Evolutionary conservation across 2,797 vertebrate genomes (phyloP).

Genomic region (Pangasius sanitwongsei): DNA sequence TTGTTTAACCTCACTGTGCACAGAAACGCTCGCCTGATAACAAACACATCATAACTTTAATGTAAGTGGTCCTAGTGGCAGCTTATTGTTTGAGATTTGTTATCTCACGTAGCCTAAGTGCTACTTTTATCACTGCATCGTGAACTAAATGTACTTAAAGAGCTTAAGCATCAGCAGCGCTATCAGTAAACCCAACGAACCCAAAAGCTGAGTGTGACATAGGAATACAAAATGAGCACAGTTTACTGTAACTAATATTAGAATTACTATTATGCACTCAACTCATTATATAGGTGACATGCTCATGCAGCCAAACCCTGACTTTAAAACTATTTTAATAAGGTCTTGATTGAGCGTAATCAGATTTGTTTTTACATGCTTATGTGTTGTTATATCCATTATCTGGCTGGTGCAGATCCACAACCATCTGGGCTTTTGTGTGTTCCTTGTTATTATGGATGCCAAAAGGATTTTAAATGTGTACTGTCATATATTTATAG

Average conservation of each 20-base stretch:
- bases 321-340: no score
- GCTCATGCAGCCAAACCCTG: neutral
- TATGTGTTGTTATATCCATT: neutral
- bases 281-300: neutral
- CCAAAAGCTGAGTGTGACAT: neutral
- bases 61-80: no score
- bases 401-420: neutral
- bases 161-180: neutral
- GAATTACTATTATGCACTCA: neutral
- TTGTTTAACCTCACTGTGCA: neutral
- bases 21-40: neutral
- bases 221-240: neutral
- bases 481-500: neutral
- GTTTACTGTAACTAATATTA: neutral
- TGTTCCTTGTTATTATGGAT: no score
- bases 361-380: no score
- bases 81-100: neutral
- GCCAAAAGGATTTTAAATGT: no score
- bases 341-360: neutral
- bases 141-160: neutral
- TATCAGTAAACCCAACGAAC: conserved; percentile 10
- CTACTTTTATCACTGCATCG: neutral
- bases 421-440: neutral
- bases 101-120: conserved; percentile 4
- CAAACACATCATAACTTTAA: neutral